Evolutionary conservation across 2,113 vertebrate genomes (phyloP), one percentile per base, ranked within the genome.

Genomic region (Pygathrix nemaeus): DNA sequence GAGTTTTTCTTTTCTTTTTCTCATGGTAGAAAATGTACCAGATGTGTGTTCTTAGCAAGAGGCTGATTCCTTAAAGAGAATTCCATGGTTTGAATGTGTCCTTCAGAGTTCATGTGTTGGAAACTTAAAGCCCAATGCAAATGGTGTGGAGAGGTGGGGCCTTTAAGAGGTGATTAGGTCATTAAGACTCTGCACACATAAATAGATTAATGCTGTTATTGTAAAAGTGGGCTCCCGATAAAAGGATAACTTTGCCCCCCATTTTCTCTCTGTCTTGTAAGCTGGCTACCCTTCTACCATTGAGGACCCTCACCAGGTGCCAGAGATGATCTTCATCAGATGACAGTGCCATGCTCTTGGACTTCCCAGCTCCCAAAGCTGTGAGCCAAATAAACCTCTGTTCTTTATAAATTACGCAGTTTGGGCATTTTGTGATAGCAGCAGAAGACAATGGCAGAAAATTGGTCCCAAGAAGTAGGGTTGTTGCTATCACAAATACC

Each of bases 1-100:
- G 32, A 1, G 4, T 55, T 25, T 78, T 78, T 30, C 30, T 81
- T 48, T n/a, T 21, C 20, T 94, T 40, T 55, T 32, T 95, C 48
- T 87, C 35, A 68, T 43, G 43, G 66, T 21, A 88, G 66, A 94
- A 90, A 43, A 61, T 32, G 89, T 75, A 87, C 61, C 66, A 68
- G 75, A 66, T 64, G 45, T 30, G 25, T 45, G 38, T 92, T 88
- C 32, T 95, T 91, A 92, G 89, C 79, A 95, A 88, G 83, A 59
- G 38, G 20, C 48, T 76, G n/a, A 45, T 57, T 32, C 32, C 61
- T 25, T 45, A 32, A 64, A 88, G 64, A 79, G 50, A 96, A 78
- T 78, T 78, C 75, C 48, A 3, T 18, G 43, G 75, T 78, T 78
- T 48, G 25, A 78, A 78, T 48, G 27, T 78, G 27, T 78, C 14